Evolutionary conservation across 2,113 vertebrate species (phyloP).

Genomic region (Pangasianodon hypophthalmus): DNA sequence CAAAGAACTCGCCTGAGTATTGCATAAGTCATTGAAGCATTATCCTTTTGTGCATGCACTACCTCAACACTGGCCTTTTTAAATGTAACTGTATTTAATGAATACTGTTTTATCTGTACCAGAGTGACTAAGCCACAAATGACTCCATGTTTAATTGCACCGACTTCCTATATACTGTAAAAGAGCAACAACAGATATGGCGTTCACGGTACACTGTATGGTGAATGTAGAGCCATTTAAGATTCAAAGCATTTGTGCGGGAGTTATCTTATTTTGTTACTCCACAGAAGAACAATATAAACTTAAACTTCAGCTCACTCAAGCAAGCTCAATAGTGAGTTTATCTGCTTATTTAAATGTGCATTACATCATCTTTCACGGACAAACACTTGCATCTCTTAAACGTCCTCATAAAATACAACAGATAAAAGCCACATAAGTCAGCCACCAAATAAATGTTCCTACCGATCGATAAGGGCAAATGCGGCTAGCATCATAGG

Average conservation of each 20-base stretch:
- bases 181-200: neutral
- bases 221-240: neutral
- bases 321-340: neutral
- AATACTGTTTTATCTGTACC: neutral
- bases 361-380: neutral
- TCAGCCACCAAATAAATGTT: slow-evolving; percentile 10
- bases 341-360: neutral
- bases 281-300: neutral
- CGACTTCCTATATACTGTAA: neutral
- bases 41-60: neutral
- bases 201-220: neutral
- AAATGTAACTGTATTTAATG: neutral
- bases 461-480: neutral
- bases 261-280: neutral
- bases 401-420: neutral
- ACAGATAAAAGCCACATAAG: neutral
- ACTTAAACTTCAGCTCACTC: neutral
- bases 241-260: neutral
- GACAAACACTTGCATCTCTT: neutral
- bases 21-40: neutral
- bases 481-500: neutral
- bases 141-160: neutral
- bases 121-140: neutral
- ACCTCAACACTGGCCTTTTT: neutral
- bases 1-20: neutral